Conservation (phyloP, 92 coral and sea anemone species). For the Parazoanthus atlanticus region DNA sequence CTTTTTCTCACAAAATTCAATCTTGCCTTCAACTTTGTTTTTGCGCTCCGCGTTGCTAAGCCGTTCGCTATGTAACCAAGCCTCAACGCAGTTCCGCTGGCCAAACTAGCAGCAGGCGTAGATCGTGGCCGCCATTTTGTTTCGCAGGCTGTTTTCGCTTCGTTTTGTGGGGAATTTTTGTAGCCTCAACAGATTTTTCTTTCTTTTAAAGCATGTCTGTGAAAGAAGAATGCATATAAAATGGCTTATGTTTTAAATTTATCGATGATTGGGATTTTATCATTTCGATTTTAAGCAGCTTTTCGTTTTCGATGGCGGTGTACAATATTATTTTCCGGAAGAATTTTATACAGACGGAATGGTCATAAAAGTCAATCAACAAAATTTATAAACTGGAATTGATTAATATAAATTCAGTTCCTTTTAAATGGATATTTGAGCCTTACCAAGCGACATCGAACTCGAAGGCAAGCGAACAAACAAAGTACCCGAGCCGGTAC, state of each 20-base stretch:
- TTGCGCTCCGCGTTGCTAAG: conserved; percentile 46
- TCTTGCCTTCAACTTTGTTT: conserved; percentile 45
- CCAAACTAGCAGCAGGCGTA: conserved; percentile 25
- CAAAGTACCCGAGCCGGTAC: background rate
- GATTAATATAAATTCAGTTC: background rate
- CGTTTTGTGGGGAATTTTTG: background rate
- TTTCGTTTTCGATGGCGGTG: background rate
- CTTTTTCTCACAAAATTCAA: background rate
- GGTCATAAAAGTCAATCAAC: background rate
- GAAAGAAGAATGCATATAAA: background rate
- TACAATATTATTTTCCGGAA: background rate
- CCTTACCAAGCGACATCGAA: background rate
- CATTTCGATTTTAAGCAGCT: conserved; percentile 8
- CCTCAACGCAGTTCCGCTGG: conserved; percentile 26
- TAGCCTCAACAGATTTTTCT: background rate
- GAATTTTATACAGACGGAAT: background rate
- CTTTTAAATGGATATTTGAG: conserved; percentile 5
- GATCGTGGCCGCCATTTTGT: conserved; percentile 14
- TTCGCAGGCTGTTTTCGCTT: background rate
- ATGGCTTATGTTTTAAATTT: background rate
- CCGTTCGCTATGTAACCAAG: conserved; percentile 31
- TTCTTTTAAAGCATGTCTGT: background rate
- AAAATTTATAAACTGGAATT: background rate
- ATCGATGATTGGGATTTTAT: background rate
- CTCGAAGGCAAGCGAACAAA: background rate